Evolutionary conservation across 30 jellyfish, hydroid and myxozoan species (phyloP).

Genomic region (Aurelia sp.): DNA sequence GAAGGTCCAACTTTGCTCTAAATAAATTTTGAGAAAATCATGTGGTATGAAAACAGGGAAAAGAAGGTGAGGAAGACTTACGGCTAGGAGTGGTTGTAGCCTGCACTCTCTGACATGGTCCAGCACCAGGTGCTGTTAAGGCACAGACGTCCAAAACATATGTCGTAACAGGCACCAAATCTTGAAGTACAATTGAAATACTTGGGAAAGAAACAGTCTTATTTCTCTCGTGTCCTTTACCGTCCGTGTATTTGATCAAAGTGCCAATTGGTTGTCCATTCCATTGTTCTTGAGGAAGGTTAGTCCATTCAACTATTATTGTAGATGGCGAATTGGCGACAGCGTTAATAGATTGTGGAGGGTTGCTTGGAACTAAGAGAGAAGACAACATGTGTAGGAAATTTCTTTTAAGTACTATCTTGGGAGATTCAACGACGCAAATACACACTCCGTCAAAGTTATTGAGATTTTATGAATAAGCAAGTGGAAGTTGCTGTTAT

Average conservation of each 20-base stretch:
- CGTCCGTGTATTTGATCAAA: constrained; percentile 33
- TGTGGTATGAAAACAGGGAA: too few relatives aligned
- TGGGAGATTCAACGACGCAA: too few relatives aligned
- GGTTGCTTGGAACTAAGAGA: constrained; percentile 74
- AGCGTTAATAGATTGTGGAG: constrained; percentile 63
- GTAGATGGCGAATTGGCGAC: constrained; percentile 44
- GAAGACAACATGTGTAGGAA: too few relatives aligned
- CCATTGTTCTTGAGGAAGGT: constrained; percentile 52
- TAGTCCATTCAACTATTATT: constrained; percentile 58
- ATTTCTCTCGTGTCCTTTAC: constrained; percentile 20
- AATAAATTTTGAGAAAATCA: too few relatives aligned
- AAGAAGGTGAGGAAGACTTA: constrained; percentile 8
- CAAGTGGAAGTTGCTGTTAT: too few relatives aligned
- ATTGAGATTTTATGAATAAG: too few relatives aligned
- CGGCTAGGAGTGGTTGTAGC: constrained; percentile 67
- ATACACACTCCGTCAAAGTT: too few relatives aligned
- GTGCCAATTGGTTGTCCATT: constrained; percentile 67
- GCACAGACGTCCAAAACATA: constrained; percentile 73
- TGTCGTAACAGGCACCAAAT: constrained; percentile 57
- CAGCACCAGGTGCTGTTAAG: constrained; percentile 69
- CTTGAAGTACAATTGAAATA: constrained; percentile 7
- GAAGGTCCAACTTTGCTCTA: too few relatives aligned
- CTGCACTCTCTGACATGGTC: constrained; percentile 83
- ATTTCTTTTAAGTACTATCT: too few relatives aligned
- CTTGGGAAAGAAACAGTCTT: constrained; percentile 13